Conservation (phyloP, 2,113 vertebrate species). For the Chamaetylas fuelleborni region DNA sequence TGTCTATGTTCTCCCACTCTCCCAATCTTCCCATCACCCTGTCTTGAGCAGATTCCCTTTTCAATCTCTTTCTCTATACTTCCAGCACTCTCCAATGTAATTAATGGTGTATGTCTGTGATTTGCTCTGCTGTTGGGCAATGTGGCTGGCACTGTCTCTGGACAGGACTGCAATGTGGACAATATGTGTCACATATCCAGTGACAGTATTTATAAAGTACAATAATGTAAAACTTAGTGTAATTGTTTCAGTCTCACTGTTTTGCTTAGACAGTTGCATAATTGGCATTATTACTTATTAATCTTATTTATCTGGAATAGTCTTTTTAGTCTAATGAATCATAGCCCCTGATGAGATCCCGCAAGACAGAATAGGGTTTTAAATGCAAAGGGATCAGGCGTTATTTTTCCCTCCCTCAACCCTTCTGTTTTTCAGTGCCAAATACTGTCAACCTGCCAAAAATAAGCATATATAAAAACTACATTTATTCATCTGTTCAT, state of each 20-base stretch:
- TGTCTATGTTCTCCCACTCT: neutral
- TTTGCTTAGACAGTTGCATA: neutral
- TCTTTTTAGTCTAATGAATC: neutral
- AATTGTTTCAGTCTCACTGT: neutral
- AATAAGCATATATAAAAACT: neutral
- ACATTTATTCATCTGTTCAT: neutral
- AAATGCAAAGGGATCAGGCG: neutral
- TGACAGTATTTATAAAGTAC: neutral
- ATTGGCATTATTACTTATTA: neutral
- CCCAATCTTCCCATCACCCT: neutral
- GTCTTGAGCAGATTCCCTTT: neutral
- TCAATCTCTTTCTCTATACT: neutral
- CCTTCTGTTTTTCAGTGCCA: neutral
- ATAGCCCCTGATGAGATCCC: neutral
- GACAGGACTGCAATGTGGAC: neutral
- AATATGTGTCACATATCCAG: neutral
- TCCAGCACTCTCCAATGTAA: rapidly evolving
- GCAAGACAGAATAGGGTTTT: neutral
- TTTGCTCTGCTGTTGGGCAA: neutral
- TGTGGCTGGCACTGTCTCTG: rapidly evolving
- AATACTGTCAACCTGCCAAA: neutral
- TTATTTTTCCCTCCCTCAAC: neutral
- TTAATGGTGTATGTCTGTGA: neutral
- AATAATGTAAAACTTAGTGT: neutral
- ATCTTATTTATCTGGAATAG: neutral